Evolutionary conservation across 2,888 invertebrate species (phyloP), one percentile per base, ranked within the genome.

Genomic region (Lithophane socia): DNA sequence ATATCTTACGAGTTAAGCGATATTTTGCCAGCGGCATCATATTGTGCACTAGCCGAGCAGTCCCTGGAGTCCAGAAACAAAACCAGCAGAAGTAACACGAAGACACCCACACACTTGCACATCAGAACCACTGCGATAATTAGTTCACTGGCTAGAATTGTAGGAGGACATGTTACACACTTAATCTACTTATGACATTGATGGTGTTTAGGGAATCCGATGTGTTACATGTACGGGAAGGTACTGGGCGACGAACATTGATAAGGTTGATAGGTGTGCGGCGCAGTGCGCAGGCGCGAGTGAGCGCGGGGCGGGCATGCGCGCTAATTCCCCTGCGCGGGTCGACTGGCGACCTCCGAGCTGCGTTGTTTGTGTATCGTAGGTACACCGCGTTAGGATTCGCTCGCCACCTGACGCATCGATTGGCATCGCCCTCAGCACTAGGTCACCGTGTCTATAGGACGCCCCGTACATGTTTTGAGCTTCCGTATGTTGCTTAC

Each of bases 1-100:
- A 18, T 21, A 60, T 80, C 95, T 95, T 94, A 96, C 96, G 96
- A 93, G 90, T 95, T 96, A 81, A 96, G 93, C 85, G 95, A 94
- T 90, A 96, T 95, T 90, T 94, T 96, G 86, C 87, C 90, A 84
- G 90, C 77, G 84, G 92, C 90, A 83, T 96, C 96, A 94, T 96
- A 90, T 88, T 96, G 95, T 86, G 92, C 92, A 90, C 93, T 96
- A 83, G 95, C 95, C 70, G 94, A 94, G 90, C 96, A 96, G 90
- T 96, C 94, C 91, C 94, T 93, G 90, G 94, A 95, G 87, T 96
- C 94, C 88, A 96, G 92, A 89, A 92, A 95, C 89, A 96, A 89
- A 79, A 95, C 90, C 83, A 96, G 91, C 82, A 96, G 89, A 79
- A 96, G 87, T 83, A 94, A 91, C 84, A 94, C 92, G 78, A 92